A percentile compares a stretch with the other conserved stretches of the same genome.
phyloP scores from a whole-genome alignment of 2,888 invertebrate species.

The Trissolcus japonicus region DNA sequence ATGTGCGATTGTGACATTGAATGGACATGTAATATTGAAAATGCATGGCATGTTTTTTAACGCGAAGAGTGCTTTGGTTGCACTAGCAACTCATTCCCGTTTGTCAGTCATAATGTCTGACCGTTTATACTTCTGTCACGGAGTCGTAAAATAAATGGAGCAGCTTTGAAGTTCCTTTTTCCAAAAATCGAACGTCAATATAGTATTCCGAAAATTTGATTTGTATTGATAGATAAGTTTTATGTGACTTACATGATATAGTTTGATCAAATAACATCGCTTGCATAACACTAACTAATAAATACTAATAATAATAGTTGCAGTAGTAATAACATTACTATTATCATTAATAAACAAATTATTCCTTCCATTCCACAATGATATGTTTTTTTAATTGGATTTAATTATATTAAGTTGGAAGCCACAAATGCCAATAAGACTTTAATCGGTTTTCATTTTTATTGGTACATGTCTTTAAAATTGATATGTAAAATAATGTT shows the following conservation, averaged over 20 bases:
- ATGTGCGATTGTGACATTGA: no score
- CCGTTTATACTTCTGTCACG: conserved; percentile 29
- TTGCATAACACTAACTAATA: no score
- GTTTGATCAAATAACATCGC: neutral
- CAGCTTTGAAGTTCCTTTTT: conserved; percentile 20
- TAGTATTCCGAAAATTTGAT: conserved; percentile 13
- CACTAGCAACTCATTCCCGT: conserved; percentile 18
- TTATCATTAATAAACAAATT: no score
- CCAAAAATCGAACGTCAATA: conserved; percentile 11
- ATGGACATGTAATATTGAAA: conserved; percentile 13
- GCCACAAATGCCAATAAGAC: no score
- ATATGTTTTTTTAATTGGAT: no score
- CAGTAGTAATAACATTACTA: no score
- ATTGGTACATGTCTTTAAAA: no score
- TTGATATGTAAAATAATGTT: no score
- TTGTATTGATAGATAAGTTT: conserved; percentile 7
- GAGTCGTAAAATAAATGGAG: conserved; percentile 36
- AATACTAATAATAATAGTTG: no score
- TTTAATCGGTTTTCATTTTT: no score
- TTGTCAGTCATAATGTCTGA: conserved; percentile 27
- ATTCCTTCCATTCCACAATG: no score
- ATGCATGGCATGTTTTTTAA: conserved; percentile 1
- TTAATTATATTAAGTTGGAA: no score
- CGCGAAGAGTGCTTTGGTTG: conserved; percentile 14
- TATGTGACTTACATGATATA: conserved; percentile 7